Base-by-base conservation (phyloP, 2,797 vertebrate genomes). In the Tamandua tetradactyla region DNA sequence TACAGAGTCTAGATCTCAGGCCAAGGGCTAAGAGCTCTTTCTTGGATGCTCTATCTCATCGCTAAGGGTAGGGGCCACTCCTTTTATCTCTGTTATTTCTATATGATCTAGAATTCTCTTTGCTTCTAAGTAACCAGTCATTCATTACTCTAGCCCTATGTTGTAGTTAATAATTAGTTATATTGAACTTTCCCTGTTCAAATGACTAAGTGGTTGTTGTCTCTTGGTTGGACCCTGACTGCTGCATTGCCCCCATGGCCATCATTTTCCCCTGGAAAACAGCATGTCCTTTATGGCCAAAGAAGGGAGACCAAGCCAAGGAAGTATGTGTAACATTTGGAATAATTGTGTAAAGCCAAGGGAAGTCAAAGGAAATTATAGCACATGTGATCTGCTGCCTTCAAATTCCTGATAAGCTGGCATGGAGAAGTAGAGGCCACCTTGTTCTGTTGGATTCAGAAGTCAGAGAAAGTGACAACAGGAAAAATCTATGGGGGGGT, bases 31-130 rank as follows among this genome's bases (percentile, higher is more conserved):
- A 13, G 30, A 35, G 12, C 35, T 14, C 14, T 62, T 27, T 86
- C 66, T 32, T 47, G 40, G 32, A 42, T 12, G 44, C 12, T 52
- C 9, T 5, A 35, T 49, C 59, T 71, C 12, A 44, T 62, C 25
- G 30, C 2, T 25, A 42, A 15, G 10, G 18, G 17, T 18, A 5
- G 15, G 35, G 14, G 2, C 6, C 1, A 10, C 27, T 61, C n/a
- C 18, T 71, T 66, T 20, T 6, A 23, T 22, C 49, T 64, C 18
- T 44, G 8, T 3, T 40, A 13, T 69, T 18, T 74, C 7, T 66
- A 72, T 35, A 44, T 27, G 93, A 42, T 88, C 30, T 32, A 86
- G 42, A 10, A 11, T 25, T 66, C 17, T 22, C 49, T 62, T 52
- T 20, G 87, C 47, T 59, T 66, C 79, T 72, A 61, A 59, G 14